Conservation (phyloP, 2,888 invertebrate species). For the Phania funesta region DNA sequence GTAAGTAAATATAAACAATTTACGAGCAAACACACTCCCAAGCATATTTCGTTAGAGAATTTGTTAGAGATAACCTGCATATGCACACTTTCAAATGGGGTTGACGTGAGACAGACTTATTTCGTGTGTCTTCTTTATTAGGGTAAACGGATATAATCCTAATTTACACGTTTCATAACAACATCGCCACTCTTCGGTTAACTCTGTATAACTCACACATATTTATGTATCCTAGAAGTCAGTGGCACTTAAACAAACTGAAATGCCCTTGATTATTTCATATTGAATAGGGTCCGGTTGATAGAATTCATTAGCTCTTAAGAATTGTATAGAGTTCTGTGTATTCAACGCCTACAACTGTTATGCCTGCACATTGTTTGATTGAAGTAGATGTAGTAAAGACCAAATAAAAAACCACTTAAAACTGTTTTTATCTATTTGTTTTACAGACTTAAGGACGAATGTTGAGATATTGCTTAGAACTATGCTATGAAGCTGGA, state of each 20-base stretch:
- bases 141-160: neutral
- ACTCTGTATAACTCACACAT: too few relatives aligned
- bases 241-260: neutral
- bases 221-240: neutral
- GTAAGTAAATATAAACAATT: neutral
- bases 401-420: conserved; percentile 6
- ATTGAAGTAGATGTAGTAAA: too few relatives aligned
- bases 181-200: too few relatives aligned
- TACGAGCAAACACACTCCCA: neutral
- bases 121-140: neutral
- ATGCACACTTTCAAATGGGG: too few relatives aligned
- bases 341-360: conserved; percentile 32
- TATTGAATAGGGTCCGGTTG: conserved; percentile 12
- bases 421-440: neutral
- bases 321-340: conserved; percentile 33
- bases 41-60: too few relatives aligned
- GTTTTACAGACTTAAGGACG: too few relatives aligned
- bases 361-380: too few relatives aligned
- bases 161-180: neutral
- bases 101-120: too few relatives aligned
- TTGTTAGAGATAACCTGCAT: too few relatives aligned
- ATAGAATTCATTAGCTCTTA: conserved; percentile 47
- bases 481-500: too few relatives aligned
- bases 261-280: conserved; percentile 29
- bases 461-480: too few relatives aligned